Evolutionary conservation across 2,113 vertebrate genomes (phyloP), one percentile per base, ranked within the genome.

Genomic region (Copsychus sechellarum): DNA sequence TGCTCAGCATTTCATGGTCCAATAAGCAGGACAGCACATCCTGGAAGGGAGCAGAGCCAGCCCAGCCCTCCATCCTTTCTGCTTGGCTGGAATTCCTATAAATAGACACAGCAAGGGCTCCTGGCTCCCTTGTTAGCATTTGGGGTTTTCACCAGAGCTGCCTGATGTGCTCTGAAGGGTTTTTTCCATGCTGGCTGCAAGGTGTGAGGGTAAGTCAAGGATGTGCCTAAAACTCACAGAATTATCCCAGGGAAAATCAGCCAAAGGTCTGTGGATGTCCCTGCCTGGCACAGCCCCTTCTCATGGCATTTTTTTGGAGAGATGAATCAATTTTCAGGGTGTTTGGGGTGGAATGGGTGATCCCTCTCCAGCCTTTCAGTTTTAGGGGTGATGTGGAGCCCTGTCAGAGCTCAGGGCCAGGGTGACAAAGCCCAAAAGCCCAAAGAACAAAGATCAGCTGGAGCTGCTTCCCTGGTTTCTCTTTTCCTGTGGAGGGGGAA

Each of bases 161-260:
- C 21, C 73, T 89, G 80, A 89, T 71, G 58, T 72, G 90, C 84
- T 95, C 43, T 96, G 96, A 91, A 94, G 95, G 88, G 33, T 87
- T 92, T 88, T 9, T 72, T 77, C 45, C 57, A 6, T 1, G 11
- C 70, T 69, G 83, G 54, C 57, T 78, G 67, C 2, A 53, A 76
- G 65, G 47, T 73, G 78, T 2, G 38, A 56, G 69, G 38, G 43
- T 11, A 29, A 84, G 34, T 21, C 18, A 10, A 36, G 60, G 69
- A 22, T 45, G 14, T 14, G 28, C 84, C 47, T 48, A 19, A 65
- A 77, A 73, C 7, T 73, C 26, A 8, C 0, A 1, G 26, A 53
- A 47, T 13, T 42, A 1, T 36, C 45, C 3, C 7, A 21, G 58
- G 40, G n/a, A 5, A 38, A 64, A 83, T 7, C 34, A 65, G 23